Percentiles rank a stretch among this genome's conserved stretches.
These are phyloP conservation scores for Galemys pyrenaicus DNA, from an alignment of 2,113 vertebrate species.

Conservation along the genomic window DNA sequence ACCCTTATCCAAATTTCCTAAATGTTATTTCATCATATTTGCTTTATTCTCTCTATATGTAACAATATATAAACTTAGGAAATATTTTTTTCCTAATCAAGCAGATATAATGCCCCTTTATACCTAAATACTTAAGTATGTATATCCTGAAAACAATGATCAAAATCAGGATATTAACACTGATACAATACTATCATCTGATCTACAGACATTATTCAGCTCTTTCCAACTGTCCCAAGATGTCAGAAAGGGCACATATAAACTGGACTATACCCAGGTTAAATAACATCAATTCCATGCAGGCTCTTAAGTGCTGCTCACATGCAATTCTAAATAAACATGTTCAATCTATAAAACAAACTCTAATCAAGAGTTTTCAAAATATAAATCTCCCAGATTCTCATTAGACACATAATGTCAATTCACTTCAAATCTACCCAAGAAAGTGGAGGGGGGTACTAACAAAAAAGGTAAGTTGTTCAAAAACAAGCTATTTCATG, in stretches of 20 bases:
- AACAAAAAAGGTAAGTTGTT: background rate
- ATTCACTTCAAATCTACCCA: conserved; percentile 14
- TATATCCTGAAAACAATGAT: background rate
- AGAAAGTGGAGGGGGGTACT: background rate
- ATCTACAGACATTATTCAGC: conserved; percentile 21
- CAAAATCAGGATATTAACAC: conserved; percentile 16
- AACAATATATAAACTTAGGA: background rate
- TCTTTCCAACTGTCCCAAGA: background rate
- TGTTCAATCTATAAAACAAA: background rate
- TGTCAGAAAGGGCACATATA: background rate
- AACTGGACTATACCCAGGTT: conserved; percentile 4
- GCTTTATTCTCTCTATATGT: background rate
- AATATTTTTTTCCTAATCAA: background rate
- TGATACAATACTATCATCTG: background rate
- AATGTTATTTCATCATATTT: conserved; percentile 26
- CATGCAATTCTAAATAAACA: conserved; percentile 20
- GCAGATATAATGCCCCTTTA: background rate
- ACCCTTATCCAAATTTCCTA: background rate
- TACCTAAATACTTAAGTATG: background rate
- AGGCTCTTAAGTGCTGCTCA: background rate
- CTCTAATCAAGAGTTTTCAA: background rate
- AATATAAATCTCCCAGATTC: background rate
- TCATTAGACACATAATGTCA: background rate
- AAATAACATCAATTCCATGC: background rate
- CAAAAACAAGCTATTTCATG: background rate